phyloP scores from a whole-genome alignment of 1,140 invertebrate genomes.

The Triops longicaudatus region DNA sequence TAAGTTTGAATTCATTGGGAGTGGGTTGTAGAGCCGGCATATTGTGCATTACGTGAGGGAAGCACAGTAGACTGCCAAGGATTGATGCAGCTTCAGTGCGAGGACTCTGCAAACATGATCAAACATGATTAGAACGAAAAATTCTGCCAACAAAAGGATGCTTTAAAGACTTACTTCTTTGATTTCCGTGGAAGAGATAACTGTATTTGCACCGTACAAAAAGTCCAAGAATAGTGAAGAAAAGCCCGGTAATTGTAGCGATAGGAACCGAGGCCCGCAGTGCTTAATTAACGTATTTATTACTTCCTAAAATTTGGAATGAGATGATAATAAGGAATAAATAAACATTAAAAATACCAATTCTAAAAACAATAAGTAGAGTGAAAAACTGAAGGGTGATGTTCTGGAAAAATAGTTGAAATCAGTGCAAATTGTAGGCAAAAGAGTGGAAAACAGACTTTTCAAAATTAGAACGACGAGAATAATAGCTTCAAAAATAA shows the following conservation, averaged over 20 bases:
- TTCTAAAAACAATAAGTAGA: too few species aligned
- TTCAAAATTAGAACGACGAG: too few species aligned
- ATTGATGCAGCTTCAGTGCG: conserved; percentile 85
- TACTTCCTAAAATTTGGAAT: conserved; percentile 37
- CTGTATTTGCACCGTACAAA: conserved; percentile 76
- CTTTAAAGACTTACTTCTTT: conserved; percentile 48
- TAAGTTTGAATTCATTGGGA: conserved; percentile 54
- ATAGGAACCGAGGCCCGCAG: conserved; percentile 75
- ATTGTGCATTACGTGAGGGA: conserved; percentile 64
- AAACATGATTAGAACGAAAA: conserved; percentile 21
- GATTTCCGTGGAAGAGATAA: conserved; percentile 71
- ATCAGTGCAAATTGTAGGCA: too few species aligned
- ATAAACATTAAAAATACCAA: too few species aligned
- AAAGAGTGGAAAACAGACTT: too few species aligned
- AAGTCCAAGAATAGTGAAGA: conserved; percentile 80
- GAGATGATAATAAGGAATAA: too few species aligned
- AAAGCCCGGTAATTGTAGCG: conserved; percentile 76
- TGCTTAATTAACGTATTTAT: conserved; percentile 57
- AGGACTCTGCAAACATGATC: conserved; percentile 53
- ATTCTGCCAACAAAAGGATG: conserved; percentile 15
- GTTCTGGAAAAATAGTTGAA: too few species aligned
- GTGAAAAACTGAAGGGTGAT: too few species aligned
- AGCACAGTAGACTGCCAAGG: conserved; percentile 72
- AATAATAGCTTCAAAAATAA: conserved; percentile 24
- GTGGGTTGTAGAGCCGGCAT: conserved; percentile 74